phyloP scores from a whole-genome alignment of 2,888 invertebrate genomes.

The Agrilus biguttatus region DNA sequence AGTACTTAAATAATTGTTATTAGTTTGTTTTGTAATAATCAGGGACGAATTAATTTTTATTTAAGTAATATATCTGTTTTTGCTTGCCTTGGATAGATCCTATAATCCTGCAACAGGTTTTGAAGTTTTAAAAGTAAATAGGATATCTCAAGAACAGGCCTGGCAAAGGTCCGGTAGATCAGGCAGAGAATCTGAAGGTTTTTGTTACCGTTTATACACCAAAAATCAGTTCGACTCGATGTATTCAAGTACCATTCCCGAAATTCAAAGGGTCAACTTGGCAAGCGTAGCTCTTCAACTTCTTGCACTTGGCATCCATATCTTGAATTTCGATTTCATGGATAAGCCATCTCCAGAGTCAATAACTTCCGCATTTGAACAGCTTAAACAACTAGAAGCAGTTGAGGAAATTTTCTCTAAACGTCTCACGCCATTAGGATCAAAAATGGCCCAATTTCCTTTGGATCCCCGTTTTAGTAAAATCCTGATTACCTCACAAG shows the following conservation, averaged over 20 bases:
- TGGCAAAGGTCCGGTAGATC: constrained; percentile 89
- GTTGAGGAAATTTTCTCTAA: constrained; percentile 43
- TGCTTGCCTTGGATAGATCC: constrained; percentile 33
- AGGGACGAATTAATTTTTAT: too few species aligned
- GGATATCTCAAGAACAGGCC: constrained; percentile 82
- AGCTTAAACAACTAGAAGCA: constrained; percentile 56
- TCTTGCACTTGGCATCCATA: constrained; percentile 69
- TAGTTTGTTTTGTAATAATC: background rate
- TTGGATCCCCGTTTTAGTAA: constrained; percentile 82
- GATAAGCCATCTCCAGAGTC: constrained; percentile 71
- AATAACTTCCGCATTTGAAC: constrained; percentile 46
- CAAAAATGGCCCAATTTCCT: constrained; percentile 80
- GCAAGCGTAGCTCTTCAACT: constrained; percentile 64
- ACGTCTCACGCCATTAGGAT: constrained; percentile 63
- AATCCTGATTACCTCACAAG: constrained; percentile 61
- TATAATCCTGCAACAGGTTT: constrained; percentile 71
- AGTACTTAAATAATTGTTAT: background rate
- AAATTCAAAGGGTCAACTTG: constrained; percentile 63
- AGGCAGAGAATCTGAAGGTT: constrained; percentile 73
- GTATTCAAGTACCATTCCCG: constrained; percentile 62
- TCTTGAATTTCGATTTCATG: constrained; percentile 76
- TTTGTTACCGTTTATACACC: constrained; percentile 79
- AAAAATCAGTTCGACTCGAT: constrained; percentile 59
- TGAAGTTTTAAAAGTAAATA: constrained; percentile 66
- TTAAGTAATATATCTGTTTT: constrained; percentile 2